A percentile compares a stretch with the other conserved stretches of the same genome.
These are phyloP conservation scores for Irena cyanogastra DNA, from an alignment of 2,113 vertebrate genomes.

Conservation along the genomic window DNA sequence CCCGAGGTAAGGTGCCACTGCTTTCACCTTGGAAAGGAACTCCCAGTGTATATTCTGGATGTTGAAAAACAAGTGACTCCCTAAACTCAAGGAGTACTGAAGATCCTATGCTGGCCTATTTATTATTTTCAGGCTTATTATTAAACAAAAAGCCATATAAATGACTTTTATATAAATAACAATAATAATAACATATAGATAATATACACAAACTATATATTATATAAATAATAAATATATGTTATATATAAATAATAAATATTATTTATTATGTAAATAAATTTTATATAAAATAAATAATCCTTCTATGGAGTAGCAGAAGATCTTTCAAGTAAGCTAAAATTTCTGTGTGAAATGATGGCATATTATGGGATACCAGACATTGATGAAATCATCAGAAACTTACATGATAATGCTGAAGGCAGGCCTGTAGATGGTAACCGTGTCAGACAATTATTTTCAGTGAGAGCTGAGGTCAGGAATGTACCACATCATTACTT, in stretches of 20 bases:
- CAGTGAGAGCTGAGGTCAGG: conserved; percentile 3
- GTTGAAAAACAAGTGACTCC: neutral
- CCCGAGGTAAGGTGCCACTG: neutral
- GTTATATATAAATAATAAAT: too few species aligned
- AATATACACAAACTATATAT: too few species aligned
- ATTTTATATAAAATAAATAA: too few species aligned
- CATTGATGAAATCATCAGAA: neutral
- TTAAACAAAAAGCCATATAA: neutral
- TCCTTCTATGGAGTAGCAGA: neutral
- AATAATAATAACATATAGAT: too few species aligned
- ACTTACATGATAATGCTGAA: neutral
- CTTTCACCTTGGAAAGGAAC: neutral
- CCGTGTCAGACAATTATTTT: neutral
- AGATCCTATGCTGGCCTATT: neutral
- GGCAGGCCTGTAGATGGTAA: neutral
- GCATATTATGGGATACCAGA: neutral
- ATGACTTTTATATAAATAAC: too few species aligned
- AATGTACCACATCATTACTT: neutral
- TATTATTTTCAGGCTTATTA: neutral
- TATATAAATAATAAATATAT: too few species aligned
- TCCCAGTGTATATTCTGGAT: neutral
- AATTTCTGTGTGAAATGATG: neutral
- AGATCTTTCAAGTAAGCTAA: neutral
- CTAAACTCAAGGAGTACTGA: neutral
- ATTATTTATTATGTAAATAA: too few species aligned